phyloP scores from a whole-genome alignment of 2,113 vertebrate species.

The Phaethornis superciliosus region DNA sequence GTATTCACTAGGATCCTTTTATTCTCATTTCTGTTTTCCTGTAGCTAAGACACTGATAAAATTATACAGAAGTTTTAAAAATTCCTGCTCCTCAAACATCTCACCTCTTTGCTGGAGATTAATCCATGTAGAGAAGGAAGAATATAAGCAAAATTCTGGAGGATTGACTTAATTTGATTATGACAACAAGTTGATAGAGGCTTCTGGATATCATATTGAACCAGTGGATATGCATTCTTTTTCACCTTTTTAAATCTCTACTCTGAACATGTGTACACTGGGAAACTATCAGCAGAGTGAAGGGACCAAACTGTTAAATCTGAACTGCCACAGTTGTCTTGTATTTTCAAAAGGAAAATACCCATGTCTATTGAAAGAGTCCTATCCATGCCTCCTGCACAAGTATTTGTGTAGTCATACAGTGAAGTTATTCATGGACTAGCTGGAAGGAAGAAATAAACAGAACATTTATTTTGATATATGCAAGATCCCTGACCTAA shows the following conservation, averaged over 20 bases:
- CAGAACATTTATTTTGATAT: neutral
- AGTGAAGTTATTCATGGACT: rapidly evolving
- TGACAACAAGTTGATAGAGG: neutral
- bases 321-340: neutral
- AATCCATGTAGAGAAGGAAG: neutral
- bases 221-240: neutral
- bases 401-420: neutral
- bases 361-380: neutral
- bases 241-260: neutral
- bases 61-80: neutral
- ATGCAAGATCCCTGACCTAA: neutral
- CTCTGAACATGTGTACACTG: neutral
- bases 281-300: neutral
- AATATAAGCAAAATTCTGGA: neutral
- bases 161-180: neutral
- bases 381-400: neutral
- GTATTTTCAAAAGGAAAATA: neutral
- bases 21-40: neutral
- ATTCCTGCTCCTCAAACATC: neutral
- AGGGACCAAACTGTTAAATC: neutral
- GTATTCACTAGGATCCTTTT: neutral
- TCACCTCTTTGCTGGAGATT: neutral
- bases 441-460: neutral
- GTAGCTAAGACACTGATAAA: neutral
- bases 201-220: neutral